phyloP scores from a whole-genome alignment of 2,113 vertebrate species.

The Salvelinus sp. region DNA sequence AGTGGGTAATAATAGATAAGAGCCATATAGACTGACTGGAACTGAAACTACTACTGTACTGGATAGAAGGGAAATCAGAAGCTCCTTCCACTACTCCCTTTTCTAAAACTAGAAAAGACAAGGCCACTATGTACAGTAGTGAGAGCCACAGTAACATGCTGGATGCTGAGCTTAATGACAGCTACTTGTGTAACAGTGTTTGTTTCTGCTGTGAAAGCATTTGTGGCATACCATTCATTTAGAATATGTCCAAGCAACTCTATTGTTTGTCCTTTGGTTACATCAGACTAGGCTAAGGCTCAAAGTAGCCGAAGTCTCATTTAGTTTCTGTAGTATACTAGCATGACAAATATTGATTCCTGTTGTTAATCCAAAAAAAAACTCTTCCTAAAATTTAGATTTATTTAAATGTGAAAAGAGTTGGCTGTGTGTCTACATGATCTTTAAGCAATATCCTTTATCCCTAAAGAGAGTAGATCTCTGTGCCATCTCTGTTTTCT shows the following conservation, averaged over 20 bases:
- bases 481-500: slow-evolving; percentile 35
- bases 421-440: slow-evolving; percentile 3
- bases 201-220: slow-evolving; percentile 42
- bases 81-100: not conserved
- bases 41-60: slow-evolving; percentile 20
- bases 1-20: slow-evolving; percentile 31
- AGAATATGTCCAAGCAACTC: slow-evolving; percentile 50
- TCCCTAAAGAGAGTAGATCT: slow-evolving; percentile 33
- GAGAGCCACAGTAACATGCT: not conserved
- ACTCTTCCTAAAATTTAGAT: slow-evolving; percentile 38
- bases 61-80: not conserved
- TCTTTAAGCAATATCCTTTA: slow-evolving; percentile 35
- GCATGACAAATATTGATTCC: slow-evolving; percentile 36
- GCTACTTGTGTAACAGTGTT: slow-evolving; percentile 28
- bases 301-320: slow-evolving; percentile 26
- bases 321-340: slow-evolving; percentile 22
- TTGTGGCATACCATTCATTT: slow-evolving; percentile 35
- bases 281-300: not conserved
- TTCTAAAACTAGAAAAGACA: slow-evolving; percentile 20
- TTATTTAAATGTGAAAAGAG: slow-evolving; percentile 50
- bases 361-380: too few species aligned
- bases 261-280: slow-evolving; percentile 37
- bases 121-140: slow-evolving; percentile 4
- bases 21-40: slow-evolving; percentile 49
- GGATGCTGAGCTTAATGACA: slow-evolving; percentile 20